A percentile compares a stretch with the other conserved stretches of the same genome.
phyloP scores from a whole-genome alignment of 2,888 invertebrate genomes.

The Eucera pruinosa region DNA sequence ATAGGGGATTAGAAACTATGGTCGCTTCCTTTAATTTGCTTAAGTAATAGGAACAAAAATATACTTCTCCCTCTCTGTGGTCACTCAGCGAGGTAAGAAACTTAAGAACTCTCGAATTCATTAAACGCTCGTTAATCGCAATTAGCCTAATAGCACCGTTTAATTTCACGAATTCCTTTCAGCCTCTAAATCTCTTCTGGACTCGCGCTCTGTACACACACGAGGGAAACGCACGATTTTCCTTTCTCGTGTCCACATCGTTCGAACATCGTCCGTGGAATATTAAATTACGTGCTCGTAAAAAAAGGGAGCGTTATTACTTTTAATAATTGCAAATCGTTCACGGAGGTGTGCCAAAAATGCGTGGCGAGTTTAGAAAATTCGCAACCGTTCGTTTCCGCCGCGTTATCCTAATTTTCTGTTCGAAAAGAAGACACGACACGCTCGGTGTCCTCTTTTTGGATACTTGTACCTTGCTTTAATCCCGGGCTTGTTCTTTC shows the following conservation, averaged over 20 bases:
- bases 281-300: neutral
- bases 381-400: constrained; percentile 26
- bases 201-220: constrained; percentile 46
- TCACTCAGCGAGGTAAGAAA: constrained; percentile 33
- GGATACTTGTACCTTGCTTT: constrained; percentile 68
- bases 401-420: constrained; percentile 51
- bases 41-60: constrained; percentile 69
- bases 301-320: neutral
- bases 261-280: neutral
- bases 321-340: constrained; percentile 18
- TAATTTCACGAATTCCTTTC: constrained; percentile 48
- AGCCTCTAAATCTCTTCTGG: constrained; percentile 56
- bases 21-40: constrained; percentile 46
- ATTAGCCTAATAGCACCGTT: constrained; percentile 63
- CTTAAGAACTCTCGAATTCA: constrained; percentile 38
- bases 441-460: constrained; percentile 1
- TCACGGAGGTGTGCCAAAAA: constrained; percentile 3
- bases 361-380: neutral
- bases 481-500: constrained; percentile 63
- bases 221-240: constrained; percentile 21
- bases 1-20: constrained; percentile 45
- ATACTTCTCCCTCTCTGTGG: constrained; percentile 33
- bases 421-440: constrained; percentile 42
- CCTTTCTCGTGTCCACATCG: neutral
- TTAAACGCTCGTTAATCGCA: constrained; percentile 42